These are phyloP conservation scores for Bambusicola thoracicus DNA, from an alignment of 2,113 vertebrate genomes.

Conservation along the genomic window DNA sequence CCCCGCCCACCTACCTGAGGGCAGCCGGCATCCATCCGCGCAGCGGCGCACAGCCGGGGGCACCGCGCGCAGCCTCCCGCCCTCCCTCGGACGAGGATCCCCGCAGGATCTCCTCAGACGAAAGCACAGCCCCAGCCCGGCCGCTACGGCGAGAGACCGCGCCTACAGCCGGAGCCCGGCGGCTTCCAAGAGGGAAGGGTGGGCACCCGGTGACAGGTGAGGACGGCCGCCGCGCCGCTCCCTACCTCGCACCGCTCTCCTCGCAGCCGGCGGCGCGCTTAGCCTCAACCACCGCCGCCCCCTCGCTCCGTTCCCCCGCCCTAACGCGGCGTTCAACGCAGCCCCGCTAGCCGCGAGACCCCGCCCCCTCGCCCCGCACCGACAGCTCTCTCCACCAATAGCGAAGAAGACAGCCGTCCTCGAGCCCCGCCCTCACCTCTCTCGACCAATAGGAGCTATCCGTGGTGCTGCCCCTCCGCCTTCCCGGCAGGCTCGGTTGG, in stretches of 20 bases:
- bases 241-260: constrained; percentile 26
- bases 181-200: too few species aligned
- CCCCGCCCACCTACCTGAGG: too few species aligned
- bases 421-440: accelerated
- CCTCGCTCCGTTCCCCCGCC: neutral
- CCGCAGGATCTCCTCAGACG: too few species aligned
- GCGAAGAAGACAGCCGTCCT: accelerated
- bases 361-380: neutral
- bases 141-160: too few species aligned
- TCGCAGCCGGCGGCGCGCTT: neutral
- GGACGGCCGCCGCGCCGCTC: neutral
- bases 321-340: neutral
- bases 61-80: too few species aligned
- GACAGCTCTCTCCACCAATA: neutral
- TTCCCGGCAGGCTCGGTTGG: constrained; percentile 48
- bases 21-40: too few species aligned
- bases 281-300: neutral
- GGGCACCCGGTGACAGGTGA: too few species aligned
- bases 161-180: too few species aligned
- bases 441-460: accelerated
- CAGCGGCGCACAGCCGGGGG: too few species aligned
- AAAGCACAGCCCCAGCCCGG: too few species aligned
- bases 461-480: accelerated
- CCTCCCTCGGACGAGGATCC: too few species aligned
- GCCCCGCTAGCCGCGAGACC: neutral